Conservation (phyloP, 2,888 invertebrate genomes). For the Hesperia comma region DNA sequence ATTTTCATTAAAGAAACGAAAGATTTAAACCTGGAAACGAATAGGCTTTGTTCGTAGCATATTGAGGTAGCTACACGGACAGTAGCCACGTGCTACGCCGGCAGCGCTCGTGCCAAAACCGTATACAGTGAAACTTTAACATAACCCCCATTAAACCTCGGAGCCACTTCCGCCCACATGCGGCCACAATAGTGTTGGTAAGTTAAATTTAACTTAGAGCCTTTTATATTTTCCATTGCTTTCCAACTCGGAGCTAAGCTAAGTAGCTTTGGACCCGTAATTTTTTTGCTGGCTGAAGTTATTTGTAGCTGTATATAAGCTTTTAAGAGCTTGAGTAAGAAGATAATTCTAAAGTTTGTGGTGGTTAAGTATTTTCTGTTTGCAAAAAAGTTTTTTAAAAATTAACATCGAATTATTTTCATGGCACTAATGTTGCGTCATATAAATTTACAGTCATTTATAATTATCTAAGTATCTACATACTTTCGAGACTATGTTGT, state of each 20-base stretch:
- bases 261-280: slow-evolving; percentile 4
- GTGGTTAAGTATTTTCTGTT: neutral
- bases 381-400: neutral
- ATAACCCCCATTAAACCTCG: slow-evolving; percentile 13
- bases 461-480: too few species aligned
- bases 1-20: too few species aligned
- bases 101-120: neutral
- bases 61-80: neutral
- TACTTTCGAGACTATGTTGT: too few species aligned
- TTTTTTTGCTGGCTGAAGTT: slow-evolving; percentile 9
- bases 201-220: slow-evolving; percentile 9
- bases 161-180: slow-evolving; percentile 6
- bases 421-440: too few species aligned
- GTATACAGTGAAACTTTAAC: slow-evolving; percentile 8
- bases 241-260: slow-evolving; percentile 12
- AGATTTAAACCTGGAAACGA: neutral
- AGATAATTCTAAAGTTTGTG: neutral
- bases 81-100: neutral
- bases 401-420: too few species aligned
- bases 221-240: slow-evolving; percentile 7
- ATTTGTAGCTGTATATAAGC: slow-evolving; percentile 1
- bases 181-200: slow-evolving; percentile 9
- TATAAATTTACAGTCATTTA: too few species aligned
- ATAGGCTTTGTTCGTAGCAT: neutral
- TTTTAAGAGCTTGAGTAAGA: slow-evolving; percentile 2